A percentile compares a stretch with the other conserved stretches of the same genome.
phyloP scores from a whole-genome alignment of 2,113 vertebrate genomes.

The Nettapus auritus region DNA sequence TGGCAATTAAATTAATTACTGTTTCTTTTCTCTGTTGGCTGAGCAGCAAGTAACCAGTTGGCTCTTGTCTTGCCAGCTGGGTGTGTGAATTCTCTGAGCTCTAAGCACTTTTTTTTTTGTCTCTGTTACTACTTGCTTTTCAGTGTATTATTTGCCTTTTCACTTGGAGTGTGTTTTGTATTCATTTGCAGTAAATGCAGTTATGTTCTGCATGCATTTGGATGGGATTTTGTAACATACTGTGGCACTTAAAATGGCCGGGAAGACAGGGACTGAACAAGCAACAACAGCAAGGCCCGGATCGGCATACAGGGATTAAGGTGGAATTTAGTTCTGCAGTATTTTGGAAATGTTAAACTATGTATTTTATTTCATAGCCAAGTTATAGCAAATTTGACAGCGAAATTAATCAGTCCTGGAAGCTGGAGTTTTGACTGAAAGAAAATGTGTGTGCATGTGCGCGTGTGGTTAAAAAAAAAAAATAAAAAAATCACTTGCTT shows the following conservation, averaged over 20 bases:
- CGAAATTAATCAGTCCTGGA: background rate
- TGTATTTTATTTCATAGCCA: background rate
- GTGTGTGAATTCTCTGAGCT: too few species aligned
- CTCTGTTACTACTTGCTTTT: background rate
- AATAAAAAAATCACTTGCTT: too few species aligned
- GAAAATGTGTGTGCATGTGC: background rate
- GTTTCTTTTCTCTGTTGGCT: background rate
- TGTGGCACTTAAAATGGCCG: background rate
- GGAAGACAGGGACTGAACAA: background rate
- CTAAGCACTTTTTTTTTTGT: too few species aligned
- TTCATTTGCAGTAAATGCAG: background rate
- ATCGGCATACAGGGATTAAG: background rate
- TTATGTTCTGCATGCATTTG: fast-evolving
- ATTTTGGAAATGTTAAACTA: background rate
- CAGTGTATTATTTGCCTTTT: background rate
- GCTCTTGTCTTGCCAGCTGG: background rate
- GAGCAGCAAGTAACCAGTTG: background rate
- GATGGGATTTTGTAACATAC: background rate
- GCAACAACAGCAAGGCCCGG: fast-evolving
- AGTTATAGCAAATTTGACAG: background rate
- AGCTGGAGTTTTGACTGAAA: background rate
- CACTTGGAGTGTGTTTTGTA: background rate
- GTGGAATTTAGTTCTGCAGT: background rate
- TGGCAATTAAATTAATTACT: background rate
- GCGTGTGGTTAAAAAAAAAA: too few species aligned